Conservation (phyloP, 2,888 invertebrate species). For the Tachina lurida region DNA sequence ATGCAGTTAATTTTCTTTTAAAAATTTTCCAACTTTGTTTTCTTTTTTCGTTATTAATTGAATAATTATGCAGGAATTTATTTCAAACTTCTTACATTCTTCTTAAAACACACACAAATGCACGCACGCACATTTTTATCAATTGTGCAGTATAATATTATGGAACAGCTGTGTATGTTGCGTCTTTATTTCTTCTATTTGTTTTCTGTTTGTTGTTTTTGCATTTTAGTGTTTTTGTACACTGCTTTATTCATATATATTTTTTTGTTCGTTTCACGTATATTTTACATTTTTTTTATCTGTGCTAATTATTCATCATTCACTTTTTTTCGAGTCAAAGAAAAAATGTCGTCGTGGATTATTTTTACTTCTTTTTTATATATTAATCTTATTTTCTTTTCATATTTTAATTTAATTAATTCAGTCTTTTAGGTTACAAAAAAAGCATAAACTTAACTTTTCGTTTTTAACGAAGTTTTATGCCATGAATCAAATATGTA, state of each 20-base stretch:
- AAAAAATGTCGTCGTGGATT: constrained; percentile 70
- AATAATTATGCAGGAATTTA: constrained; percentile 62
- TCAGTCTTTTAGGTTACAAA: constrained; percentile 70
- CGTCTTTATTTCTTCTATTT: constrained; percentile 35
- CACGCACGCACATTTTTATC: constrained; percentile 29
- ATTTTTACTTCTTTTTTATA: constrained; percentile 49
- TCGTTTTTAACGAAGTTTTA: constrained; percentile 54
- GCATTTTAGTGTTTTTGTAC: constrained; percentile 43
- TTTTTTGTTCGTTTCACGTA: constrained; percentile 45
- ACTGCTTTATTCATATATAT: constrained; percentile 18
- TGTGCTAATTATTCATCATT: constrained; percentile 70
- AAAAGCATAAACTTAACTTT: constrained; percentile 60
- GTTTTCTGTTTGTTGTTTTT: constrained; percentile 50
- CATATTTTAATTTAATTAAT: constrained; percentile 65
- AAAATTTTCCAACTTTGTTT: constrained; percentile 4
- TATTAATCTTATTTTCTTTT: constrained; percentile 50
- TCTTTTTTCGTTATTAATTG: constrained; percentile 34
- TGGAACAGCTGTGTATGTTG: constrained; percentile 64
- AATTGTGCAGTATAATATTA: constrained; percentile 55
- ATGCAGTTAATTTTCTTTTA: constrained; percentile 42
- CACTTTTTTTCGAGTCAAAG: constrained; percentile 56
- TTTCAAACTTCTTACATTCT: constrained; percentile 32
- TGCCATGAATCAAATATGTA: constrained; percentile 50
- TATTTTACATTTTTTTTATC: constrained; percentile 38
- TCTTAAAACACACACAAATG: constrained; percentile 5